phyloP scores from a whole-genome alignment of 2,888 invertebrate genomes.

The Raillietiella orientalis region DNA sequence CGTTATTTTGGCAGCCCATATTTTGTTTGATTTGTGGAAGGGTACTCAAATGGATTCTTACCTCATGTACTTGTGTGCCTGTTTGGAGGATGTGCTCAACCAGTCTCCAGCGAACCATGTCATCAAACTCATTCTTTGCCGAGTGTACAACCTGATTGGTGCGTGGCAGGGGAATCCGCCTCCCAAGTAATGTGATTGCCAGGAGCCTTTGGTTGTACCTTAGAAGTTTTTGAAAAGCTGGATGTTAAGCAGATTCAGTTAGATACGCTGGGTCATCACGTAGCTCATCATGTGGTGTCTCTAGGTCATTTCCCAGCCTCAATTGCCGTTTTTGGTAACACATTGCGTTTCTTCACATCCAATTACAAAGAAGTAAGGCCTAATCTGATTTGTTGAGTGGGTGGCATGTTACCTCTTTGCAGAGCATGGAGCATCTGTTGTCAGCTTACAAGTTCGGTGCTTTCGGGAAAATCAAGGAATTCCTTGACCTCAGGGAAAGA shows the following conservation, averaged over 20 bases:
- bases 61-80: constrained; percentile 16
- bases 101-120: constrained; percentile 64
- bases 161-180: constrained; percentile 9
- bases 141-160: constrained; percentile 42
- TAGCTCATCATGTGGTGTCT: constrained; percentile 35
- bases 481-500: constrained; percentile 46
- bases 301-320: constrained; percentile 35
- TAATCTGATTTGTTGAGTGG: constrained; percentile 1
- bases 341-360: constrained; percentile 51
- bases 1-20: constrained; percentile 32
- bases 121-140: constrained; percentile 45
- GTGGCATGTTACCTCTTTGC: constrained; percentile 10
- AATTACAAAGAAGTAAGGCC: constrained; percentile 53
- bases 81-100: constrained; percentile 35
- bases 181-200: constrained; percentile 5
- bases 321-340: constrained; percentile 31
- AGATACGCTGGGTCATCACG: constrained; percentile 59
- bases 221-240: constrained; percentile 34
- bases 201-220: constrained; percentile 40
- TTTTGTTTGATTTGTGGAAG: constrained; percentile 22
- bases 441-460: constrained; percentile 81
- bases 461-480: constrained; percentile 64
- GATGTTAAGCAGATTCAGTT: constrained; percentile 79
- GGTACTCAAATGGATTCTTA: constrained; percentile 12
- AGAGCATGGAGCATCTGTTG: constrained; percentile 68